A percentile compares a stretch with the other conserved stretches of the same genome.
Conservation (phyloP, 2,113 vertebrate species). For the Actinemys pallida region DNA sequence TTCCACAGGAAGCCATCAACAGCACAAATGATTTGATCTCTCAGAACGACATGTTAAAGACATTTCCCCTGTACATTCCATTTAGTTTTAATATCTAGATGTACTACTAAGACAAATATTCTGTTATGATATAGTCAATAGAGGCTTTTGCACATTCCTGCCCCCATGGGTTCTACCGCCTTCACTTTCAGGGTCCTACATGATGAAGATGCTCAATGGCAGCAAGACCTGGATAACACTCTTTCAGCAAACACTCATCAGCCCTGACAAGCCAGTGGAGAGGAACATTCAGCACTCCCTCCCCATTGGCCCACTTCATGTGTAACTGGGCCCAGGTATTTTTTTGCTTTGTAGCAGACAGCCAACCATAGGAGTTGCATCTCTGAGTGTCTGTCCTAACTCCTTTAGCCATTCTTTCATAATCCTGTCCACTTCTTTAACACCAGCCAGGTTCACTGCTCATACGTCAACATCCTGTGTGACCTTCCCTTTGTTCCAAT, state of each 20-base stretch:
- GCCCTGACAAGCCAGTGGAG: background rate
- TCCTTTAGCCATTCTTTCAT: background rate
- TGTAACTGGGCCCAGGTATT: background rate
- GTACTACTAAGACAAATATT: background rate
- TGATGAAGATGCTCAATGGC: rapidly evolving
- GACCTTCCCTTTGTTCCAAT: background rate
- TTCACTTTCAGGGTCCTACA: background rate
- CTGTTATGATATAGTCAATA: background rate
- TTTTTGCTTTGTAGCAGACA: background rate
- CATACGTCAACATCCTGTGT: background rate
- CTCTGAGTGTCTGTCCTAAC: no score
- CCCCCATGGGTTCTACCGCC: background rate
- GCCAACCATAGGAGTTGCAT: background rate
- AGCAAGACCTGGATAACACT: background rate
- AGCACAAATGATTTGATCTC: background rate
- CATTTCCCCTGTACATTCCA: background rate
- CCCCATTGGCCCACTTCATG: background rate
- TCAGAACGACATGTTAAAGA: background rate
- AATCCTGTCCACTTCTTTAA: background rate
- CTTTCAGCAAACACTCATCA: rapidly evolving
- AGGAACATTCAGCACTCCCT: background rate
- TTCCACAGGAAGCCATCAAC: background rate
- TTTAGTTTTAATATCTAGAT: background rate
- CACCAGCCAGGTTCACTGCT: background rate
- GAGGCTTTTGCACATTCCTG: background rate